Evolutionary conservation across 2,888 invertebrate genomes (phyloP), one percentile per base, ranked within the genome.

Genomic region (Sicus ferrugineus): DNA sequence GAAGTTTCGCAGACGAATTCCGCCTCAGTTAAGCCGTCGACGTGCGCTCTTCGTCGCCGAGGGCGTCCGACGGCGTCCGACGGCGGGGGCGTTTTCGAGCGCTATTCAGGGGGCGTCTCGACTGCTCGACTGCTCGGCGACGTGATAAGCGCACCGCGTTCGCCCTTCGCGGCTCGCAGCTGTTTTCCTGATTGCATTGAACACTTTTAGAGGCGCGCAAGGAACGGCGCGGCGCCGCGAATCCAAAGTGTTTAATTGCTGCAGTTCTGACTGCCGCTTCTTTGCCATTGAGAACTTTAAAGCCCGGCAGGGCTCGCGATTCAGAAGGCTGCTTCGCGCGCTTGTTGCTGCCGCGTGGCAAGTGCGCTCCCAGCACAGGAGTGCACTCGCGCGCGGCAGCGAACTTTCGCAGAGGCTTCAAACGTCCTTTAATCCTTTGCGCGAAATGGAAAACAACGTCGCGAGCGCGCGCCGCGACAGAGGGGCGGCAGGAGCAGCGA

Each of bases 371-470:
- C n/a, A n/a, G n/a, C n/a, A n/a, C n/a, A n/a, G n/a, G n/a, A n/a
- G n/a, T n/a, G n/a, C n/a, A n/a, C n/a, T n/a, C n/a, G n/a, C n/a
- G n/a, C n/a, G n/a, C n/a, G n/a, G n/a, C n/a, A n/a, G n/a, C n/a
- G n/a, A 77, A 68, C 78, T 77, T 76, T 75, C 76, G 76, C 30
- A 79, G 79, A 79, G 78, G 79, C 80, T 80, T 78, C 72, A 77
- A 78, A 79, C 79, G 79, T 78, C 78, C 77, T 80, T 80, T 79
- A 80, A 79, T 78, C 77, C 77, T 78, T 78, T 54, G 11, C 23
- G 75, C 74, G 75, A 78, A 77, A 77, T n/a, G n/a, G 75, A 79
- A 78, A 78, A 80, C 79, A 78, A 75, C 76, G 74, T 74, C 30
- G 46, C 26, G 16, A 50, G n/a, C n/a, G n/a, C n/a, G n/a, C n/a